Conservation (phyloP, 2,888 invertebrate genomes). For the Mythimna vitellina region DNA sequence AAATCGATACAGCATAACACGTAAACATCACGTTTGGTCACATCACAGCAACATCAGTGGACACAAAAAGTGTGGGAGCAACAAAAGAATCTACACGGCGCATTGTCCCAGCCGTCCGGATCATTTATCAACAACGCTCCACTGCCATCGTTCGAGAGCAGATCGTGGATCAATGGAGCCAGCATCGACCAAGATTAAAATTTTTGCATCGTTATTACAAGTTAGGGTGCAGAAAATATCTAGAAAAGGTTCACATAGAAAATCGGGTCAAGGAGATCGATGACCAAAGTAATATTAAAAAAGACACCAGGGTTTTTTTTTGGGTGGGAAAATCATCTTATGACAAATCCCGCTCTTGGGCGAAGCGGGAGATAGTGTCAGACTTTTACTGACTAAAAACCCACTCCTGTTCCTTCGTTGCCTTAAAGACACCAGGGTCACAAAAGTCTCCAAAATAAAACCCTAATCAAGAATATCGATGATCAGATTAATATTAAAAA, state of each 20-base stretch:
- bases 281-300: neutral
- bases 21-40: slow-evolving; percentile 77
- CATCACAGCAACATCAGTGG: slow-evolving; percentile 82
- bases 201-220: slow-evolving; percentile 73
- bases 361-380: too few relatives aligned
- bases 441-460: too few relatives aligned
- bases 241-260: neutral
- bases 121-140: slow-evolving; percentile 89
- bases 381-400: too few relatives aligned
- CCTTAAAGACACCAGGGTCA: too few relatives aligned
- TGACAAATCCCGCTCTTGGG: too few relatives aligned
- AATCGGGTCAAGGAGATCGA: neutral
- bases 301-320: too few relatives aligned
- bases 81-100: slow-evolving; percentile 89
- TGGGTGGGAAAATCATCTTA: too few relatives aligned
- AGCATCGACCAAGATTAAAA: slow-evolving; percentile 80
- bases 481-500: too few relatives aligned
- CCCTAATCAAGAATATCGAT: too few relatives aligned
- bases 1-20: slow-evolving; percentile 70
- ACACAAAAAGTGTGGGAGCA: slow-evolving; percentile 86
- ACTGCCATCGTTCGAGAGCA: slow-evolving; percentile 84
- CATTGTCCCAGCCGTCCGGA: slow-evolving; percentile 81
- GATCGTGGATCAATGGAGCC: slow-evolving; percentile 83
- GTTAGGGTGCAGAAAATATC: slow-evolving; percentile 4
- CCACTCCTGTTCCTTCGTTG: too few relatives aligned